These are phyloP conservation scores for Sinodicranocentrus sp. DNA, from an alignment of 2,888 invertebrate species.

Conservation along the genomic window DNA sequence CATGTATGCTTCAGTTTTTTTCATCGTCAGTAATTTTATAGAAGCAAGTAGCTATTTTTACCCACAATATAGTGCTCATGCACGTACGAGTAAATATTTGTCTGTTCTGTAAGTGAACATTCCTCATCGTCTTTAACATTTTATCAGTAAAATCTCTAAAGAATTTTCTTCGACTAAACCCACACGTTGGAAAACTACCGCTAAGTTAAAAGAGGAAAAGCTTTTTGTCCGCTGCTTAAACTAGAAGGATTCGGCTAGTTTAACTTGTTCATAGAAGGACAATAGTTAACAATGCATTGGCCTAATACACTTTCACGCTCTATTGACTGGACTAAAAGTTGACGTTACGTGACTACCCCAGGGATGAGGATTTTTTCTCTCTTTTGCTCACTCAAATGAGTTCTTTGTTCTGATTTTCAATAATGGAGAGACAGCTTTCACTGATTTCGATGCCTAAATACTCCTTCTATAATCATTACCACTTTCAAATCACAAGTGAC, in stretches of 20 bases:
- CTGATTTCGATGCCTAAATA: neutral
- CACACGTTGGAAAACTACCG: neutral
- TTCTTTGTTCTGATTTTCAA: neutral
- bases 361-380: neutral
- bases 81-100: no score
- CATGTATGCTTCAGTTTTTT: no score
- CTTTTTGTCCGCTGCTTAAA: neutral
- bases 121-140: neutral
- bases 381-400: neutral
- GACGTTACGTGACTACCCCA: neutral
- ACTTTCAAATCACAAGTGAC: slow-evolving; percentile 6
- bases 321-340: neutral
- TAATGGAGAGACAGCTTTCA: slow-evolving; percentile 15
- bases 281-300: neutral
- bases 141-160: neutral
- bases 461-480: neutral
- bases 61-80: no score
- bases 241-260: slow-evolving; percentile 11
- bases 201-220: neutral
- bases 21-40: no score
- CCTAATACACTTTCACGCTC: slow-evolving; percentile 14
- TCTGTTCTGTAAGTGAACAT: no score
- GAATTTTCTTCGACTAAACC: neutral
- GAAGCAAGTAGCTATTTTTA: no score
- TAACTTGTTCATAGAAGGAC: neutral